These are phyloP conservation scores for Agrochola litura DNA, from an alignment of 2,888 invertebrate genomes.

Conservation along the genomic window DNA sequence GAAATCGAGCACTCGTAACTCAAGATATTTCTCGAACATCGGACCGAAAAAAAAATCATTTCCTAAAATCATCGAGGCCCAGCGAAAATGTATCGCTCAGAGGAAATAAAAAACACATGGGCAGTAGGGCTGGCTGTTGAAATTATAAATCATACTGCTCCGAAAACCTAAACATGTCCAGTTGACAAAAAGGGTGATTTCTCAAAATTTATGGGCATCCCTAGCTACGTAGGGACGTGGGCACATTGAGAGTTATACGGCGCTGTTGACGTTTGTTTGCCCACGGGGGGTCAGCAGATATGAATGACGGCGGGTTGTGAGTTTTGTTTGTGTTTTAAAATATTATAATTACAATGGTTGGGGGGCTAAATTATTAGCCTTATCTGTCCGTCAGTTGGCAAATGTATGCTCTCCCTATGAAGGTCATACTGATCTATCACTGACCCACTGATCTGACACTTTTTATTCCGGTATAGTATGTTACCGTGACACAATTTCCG, in stretches of 20 bases:
- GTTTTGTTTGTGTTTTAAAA: conserved; percentile 34
- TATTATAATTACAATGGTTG: conserved; percentile 3
- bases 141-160: conserved; percentile 85
- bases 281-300: conserved; percentile 31
- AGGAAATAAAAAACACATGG: conserved; percentile 67
- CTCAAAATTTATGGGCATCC: conserved; percentile 80
- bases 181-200: conserved; percentile 89
- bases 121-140: conserved; percentile 74
- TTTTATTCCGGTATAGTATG: no score
- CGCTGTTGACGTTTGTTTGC: conserved; percentile 54
- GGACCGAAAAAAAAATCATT: conserved; percentile 52
- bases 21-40: conserved; percentile 47
- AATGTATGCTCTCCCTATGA: neutral
- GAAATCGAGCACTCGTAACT: conserved; percentile 48
- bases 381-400: neutral
- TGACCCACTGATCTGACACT: no score
- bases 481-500: no score
- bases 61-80: conserved; percentile 67
- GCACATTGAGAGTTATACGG: conserved; percentile 57
- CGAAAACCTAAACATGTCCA: conserved; percentile 86
- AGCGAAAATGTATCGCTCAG: conserved; percentile 70
- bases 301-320: conserved; percentile 14
- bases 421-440: no score
- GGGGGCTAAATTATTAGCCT: neutral
- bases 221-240: conserved; percentile 54